phyloP scores from a whole-genome alignment of 2,113 vertebrate genomes.

The Petromus typicus region DNA sequence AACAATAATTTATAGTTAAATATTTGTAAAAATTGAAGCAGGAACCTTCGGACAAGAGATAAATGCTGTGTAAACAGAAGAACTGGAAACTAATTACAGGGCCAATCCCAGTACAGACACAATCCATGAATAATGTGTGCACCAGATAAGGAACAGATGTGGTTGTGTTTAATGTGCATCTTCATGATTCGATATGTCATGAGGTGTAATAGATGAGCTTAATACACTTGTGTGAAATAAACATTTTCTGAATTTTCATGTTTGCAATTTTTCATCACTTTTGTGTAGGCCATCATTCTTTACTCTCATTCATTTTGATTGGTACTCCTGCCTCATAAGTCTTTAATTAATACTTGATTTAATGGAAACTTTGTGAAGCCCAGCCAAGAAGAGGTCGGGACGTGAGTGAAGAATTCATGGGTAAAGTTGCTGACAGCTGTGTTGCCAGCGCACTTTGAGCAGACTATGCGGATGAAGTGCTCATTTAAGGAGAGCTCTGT shows the following conservation, averaged over 20 bases:
- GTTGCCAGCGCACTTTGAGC: not conserved
- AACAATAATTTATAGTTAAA: not conserved
- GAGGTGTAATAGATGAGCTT: not conserved
- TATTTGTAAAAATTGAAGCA: not conserved
- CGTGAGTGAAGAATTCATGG: not conserved
- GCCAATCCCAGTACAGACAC: not conserved
- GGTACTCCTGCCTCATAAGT: not conserved
- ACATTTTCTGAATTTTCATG: not conserved
- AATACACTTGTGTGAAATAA: not conserved
- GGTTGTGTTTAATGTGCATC: not conserved
- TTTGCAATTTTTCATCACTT: not conserved
- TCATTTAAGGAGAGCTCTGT: not conserved
- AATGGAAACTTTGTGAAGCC: not conserved
- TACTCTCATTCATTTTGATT: not conserved
- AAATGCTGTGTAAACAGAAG: not conserved
- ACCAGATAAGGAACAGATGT: not conserved
- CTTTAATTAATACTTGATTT: not conserved
- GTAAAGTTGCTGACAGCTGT: not conserved
- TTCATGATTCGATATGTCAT: not conserved
- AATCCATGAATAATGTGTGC: not conserved
- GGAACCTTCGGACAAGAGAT: not conserved
- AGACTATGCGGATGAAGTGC: not conserved
- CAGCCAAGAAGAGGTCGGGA: not conserved
- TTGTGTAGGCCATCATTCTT: not conserved
- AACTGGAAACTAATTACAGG: not conserved